Conservation (phyloP, 2,797 vertebrate genomes). For the Microctenopoma stevenorrisi region DNA sequence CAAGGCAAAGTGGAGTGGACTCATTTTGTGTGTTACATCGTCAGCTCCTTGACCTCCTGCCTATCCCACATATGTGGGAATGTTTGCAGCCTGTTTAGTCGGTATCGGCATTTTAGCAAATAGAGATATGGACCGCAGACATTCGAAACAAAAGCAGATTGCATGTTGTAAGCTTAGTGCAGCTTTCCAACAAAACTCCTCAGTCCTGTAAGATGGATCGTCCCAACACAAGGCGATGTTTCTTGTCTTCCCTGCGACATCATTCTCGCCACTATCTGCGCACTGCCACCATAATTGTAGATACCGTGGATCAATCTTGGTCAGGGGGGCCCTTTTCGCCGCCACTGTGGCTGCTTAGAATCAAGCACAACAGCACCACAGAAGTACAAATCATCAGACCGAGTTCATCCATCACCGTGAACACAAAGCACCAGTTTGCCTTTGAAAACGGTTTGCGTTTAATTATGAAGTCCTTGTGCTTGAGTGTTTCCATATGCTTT, state of each 20-base stretch:
- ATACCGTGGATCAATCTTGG: constrained; percentile 2
- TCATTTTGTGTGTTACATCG: too few species aligned
- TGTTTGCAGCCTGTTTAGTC: too few species aligned
- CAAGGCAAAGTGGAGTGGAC: too few species aligned
- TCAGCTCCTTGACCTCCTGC: too few species aligned
- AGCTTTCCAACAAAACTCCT: too few species aligned
- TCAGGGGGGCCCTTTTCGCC: constrained; percentile 1
- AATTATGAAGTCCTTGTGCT: constrained; percentile 29
- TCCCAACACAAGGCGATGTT: constrained; percentile 1
- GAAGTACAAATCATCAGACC: not conserved
- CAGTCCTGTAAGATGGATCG: constrained; percentile 4
- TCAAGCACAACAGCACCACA: not conserved
- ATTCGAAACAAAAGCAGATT: too few species aligned
- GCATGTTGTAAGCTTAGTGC: too few species aligned
- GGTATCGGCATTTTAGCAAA: too few species aligned
- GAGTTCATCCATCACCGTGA: constrained; percentile 2
- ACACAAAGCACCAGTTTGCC: constrained; percentile 24
- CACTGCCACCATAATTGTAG: not conserved
- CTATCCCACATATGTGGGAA: too few species aligned
- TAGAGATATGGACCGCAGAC: too few species aligned
- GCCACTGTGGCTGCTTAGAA: not conserved
- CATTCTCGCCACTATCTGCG: not conserved
- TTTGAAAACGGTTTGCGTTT: constrained; percentile 24
- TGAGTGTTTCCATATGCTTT: constrained; percentile 9
- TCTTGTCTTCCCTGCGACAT: not conserved